Evolutionary conservation across 2,888 invertebrate genomes (phyloP), one percentile per base, ranked within the genome.

Genomic region (Hydroisotoma schaefferi): DNA sequence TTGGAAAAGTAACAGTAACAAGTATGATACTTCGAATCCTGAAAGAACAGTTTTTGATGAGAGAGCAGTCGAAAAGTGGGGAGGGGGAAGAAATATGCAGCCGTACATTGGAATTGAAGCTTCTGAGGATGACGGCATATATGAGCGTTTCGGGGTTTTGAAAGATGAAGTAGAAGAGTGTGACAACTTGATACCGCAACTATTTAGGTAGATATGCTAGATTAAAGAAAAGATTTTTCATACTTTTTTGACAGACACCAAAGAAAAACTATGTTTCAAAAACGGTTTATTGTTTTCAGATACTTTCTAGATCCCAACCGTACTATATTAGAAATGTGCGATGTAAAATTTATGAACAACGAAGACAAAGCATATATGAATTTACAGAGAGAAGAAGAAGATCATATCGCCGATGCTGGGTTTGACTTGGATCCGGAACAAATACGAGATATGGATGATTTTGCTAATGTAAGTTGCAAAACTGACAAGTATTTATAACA

Each of bases 21-120:
- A 59, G 18, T 70, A 59, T 51, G 44, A 46, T 29, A 38, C 57
- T 3, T 40, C 38, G 1, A 40, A 47, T 12, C 26, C 57, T 5
- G 56, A 44, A 2, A 59, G 53, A 54, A 64, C 61, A 15, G 54
- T 62, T 18, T 52, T 64, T n/a, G 70, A 70, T 28, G 65, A 65
- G n/a, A 63, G 56, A 54, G 48, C 63, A 0, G 49, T 70, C 1
- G 59, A 66, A 46, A 57, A 61, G 47, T 70, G 70, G 70, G 57
- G 62, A 37, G 38, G 3, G 8, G 52, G 43, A 18, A 63, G 55
- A 43, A 52, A 48, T 10, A 27, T 47, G 10, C 55, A 57, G 18
- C 68, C 68, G 4, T 66, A 54, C 28, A 48, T 59, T 20, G 58
- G 55, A 12, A 61, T 61, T 33, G 61, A 65, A 18, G 47, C 61